These are phyloP conservation scores for Gymnocypris eckloni DNA, from an alignment of 2,797 vertebrate species.

Conservation along the genomic window DNA sequence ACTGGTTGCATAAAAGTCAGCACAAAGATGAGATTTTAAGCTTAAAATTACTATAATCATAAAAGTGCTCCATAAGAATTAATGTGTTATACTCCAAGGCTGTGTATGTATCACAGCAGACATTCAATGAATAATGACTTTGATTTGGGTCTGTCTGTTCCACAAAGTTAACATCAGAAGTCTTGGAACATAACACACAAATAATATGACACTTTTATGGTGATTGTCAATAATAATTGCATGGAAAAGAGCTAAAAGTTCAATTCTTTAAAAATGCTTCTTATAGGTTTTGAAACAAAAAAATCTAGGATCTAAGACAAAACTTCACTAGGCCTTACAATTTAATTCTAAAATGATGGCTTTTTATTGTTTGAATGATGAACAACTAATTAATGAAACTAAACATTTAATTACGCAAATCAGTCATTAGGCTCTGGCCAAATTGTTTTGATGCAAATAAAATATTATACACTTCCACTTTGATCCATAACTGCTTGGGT, in stretches of 20 bases:
- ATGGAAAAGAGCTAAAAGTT: neutral
- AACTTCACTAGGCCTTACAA: neutral
- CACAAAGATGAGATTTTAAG: neutral
- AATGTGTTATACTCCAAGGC: neutral
- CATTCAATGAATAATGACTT: neutral
- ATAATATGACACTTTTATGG: neutral
- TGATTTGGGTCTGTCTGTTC: neutral
- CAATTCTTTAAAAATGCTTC: neutral
- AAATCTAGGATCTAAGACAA: neutral
- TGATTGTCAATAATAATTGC: neutral
- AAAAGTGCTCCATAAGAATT: neutral
- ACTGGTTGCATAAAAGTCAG: neutral
- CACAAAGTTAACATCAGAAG: neutral
- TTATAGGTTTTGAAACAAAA: neutral
- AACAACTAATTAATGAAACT: neutral
- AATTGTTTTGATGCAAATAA: neutral
- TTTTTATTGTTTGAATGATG: neutral
- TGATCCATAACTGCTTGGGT: neutral
- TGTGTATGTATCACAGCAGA: neutral
- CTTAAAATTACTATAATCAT: neutral
- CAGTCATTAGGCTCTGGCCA: neutral
- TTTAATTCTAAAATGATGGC: neutral
- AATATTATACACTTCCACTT: neutral
- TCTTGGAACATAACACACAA: neutral
- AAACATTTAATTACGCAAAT: neutral